Conservation (phyloP, 1,140 invertebrate species). For the Drosophila arizonae region DNA sequence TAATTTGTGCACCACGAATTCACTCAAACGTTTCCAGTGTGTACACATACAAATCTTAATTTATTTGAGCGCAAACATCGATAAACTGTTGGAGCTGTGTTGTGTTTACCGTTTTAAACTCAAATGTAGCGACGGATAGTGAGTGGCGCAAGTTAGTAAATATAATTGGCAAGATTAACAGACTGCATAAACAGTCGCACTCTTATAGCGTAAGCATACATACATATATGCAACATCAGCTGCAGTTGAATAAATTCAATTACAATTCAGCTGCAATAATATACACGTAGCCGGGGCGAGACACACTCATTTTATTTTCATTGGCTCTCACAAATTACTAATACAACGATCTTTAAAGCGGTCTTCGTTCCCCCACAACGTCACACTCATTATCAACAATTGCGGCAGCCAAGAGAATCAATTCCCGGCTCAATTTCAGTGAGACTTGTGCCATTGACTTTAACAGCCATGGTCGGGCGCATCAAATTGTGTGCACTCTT, state of each 20-base stretch:
- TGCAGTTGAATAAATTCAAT: no score
- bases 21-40: constrained; percentile 15
- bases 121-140: not conserved
- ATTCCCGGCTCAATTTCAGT: constrained; percentile 18
- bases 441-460: constrained; percentile 20
- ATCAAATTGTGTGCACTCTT: not conserved
- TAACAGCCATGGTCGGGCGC: constrained; percentile 9
- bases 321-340: not conserved
- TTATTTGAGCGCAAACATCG: not conserved
- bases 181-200: not conserved
- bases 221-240: no score
- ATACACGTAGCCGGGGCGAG: no score
- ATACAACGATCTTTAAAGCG: not conserved
- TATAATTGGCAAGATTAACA: not conserved
- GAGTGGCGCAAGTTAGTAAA: not conserved
- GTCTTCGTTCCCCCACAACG: no score
- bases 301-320: no score
- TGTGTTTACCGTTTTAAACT: constrained; percentile 46
- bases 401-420: not conserved
- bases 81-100: not conserved
- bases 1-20: not conserved
- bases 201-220: not conserved
- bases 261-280: no score
- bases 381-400: constrained; percentile 28
- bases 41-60: constrained; percentile 1